Base-by-base conservation (phyloP, 1,140 invertebrate genomes). In the Lysiphlebus fabarum region DNA sequence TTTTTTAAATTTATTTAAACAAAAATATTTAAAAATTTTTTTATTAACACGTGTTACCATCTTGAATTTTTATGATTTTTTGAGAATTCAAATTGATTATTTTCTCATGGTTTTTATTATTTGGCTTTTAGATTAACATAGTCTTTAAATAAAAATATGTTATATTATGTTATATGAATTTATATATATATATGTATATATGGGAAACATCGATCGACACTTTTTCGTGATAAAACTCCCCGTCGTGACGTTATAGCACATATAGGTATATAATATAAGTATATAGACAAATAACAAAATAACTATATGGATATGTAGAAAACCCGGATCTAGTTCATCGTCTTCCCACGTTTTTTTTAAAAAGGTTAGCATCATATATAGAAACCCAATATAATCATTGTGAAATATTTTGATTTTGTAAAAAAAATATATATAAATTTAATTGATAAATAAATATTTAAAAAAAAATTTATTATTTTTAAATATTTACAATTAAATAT, bases 281-380 rank as follows among this genome's bases (percentile, higher is more conserved):
- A 26, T 26, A 26, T 26, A 26, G 17, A 26, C 17, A 26, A 26
- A 26, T 26, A 26, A 26, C 17, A 26, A 26, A 26, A 26, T 26
- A 26, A 26, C 17, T 26, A 26, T 26, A 26, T 26, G 17, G 17
- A 4, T 26, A 33, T 50, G 37, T n/a, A n/a, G 17, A 11, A 53
- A 12, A 59, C 36, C 50, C 50, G 58, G 51, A 59, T 59, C 50
- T 59, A 54, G 58, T 59, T 59, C 58, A 59, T 54, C 50, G 58
- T 59, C 58, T 59, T 59, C 58, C 58, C 58, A 59, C 58, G 58
- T 54, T 59, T 59, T 43, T 54, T 38, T 56, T 34, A 43, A 51
- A 36, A 51, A 33, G 17, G 17, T 26, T 26, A 26, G 17, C 2
- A 4, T 26, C 17, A 26, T 26, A 26, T 26, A 26, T 4, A 26